A percentile compares a stretch with the other conserved stretches of the same genome.
Conservation (phyloP, 1,140 invertebrate species). For the Caenorhabditis elegans region WBcel235 BX284602.5:14706501-14707000, state of each 20-base stretch:
- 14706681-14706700: neutral
- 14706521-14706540: no score
- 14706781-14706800: neutral
- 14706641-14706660: neutral
- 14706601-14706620: neutral
- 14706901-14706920: constrained; percentile 76
- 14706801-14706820: neutral
- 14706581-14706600: neutral
- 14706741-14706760: neutral
- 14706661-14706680: no score
- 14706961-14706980: no score
- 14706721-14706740: neutral
- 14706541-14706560: no score
- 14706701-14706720: neutral
- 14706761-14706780: neutral
- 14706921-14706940: no score
- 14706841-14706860: constrained; percentile 80
- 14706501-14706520: no score
- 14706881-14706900: constrained; percentile 73
- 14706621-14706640: neutral
- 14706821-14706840: constrained; percentile 79
- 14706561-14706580: no score
- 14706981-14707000: no score
- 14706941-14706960: no score
- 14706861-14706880: constrained; percentile 79